These are phyloP conservation scores for Cantharis lateralis DNA, from an alignment of 2,888 invertebrate genomes.

Conservation along the genomic window DNA sequence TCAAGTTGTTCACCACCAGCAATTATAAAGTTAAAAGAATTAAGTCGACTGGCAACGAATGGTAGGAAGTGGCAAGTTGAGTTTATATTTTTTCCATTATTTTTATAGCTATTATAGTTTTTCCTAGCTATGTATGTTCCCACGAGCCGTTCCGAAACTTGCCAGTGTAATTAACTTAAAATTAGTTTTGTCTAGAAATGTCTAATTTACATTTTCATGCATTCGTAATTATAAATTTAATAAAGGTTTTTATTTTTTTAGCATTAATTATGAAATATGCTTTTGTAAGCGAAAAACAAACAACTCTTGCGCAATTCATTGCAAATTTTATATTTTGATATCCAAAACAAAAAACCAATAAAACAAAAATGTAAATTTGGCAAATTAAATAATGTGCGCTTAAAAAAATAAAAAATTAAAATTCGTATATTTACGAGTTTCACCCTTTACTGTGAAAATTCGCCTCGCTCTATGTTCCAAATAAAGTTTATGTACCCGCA, in stretches of 20 bases:
- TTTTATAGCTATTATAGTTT: background rate
- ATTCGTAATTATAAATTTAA: background rate
- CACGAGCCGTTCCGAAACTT: background rate
- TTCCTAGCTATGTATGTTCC: background rate
- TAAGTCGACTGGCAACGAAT: background rate
- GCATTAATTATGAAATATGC: background rate
- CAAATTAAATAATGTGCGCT: background rate
- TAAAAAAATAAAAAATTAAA: background rate
- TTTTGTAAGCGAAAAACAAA: background rate
- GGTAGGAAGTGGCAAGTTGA: background rate
- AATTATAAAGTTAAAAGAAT: background rate
- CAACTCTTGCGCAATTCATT: background rate
- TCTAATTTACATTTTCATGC: background rate
- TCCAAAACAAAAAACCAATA: background rate
- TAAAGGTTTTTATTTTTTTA: background rate
- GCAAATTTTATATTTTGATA: background rate
- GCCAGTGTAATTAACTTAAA: background rate
- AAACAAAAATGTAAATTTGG: background rate
- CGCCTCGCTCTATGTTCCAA: conserved; percentile 19
- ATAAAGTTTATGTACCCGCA: conserved; percentile 31
- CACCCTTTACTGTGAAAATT: conserved; percentile 1
- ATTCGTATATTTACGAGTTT: background rate
- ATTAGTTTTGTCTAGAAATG: background rate
- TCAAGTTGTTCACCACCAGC: too few species aligned
- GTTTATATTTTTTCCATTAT: background rate